Base-by-base conservation (phyloP, 2,888 invertebrate species). In the Creontiades dilutus region DNA sequence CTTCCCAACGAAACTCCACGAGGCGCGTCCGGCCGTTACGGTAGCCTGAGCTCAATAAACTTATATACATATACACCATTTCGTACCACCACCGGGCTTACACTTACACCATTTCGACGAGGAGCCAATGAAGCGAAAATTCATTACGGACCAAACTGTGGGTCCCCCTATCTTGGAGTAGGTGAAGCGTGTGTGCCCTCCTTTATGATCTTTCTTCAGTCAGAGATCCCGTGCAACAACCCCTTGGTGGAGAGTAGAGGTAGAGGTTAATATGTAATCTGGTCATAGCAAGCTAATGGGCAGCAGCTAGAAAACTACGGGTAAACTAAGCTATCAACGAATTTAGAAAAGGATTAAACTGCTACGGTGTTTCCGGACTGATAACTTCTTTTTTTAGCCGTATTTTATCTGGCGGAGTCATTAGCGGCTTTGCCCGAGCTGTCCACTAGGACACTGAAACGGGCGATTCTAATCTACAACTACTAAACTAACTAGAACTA, bases 51-150 rank as follows among this genome's bases (percentile, higher is more conserved):
- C 9, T 9, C 68, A 23, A 68, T 68, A 68, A 68, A 68, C 68
- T 23, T 12, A 68, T 68, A 23, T 12, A 68, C 23, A 68, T 68
- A 68, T 11, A 19, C 16, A 7, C 57, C n/a, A n/a, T n/a, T n/a
- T n/a, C n/a, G n/a, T n/a, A n/a, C n/a, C 61, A 9, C 61, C 52
- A 52, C 52, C 12, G 11, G 11, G 16, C 52, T 16, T 52, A 52
- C 52, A 12, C 11, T 14, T 52, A 52, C 52, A 57, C 57, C 14
- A 57, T n/a, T 23, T 23, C 9, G 68, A 23, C 19, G 11, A 19
- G 68, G 23, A 68, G 68, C 23, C 68, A 68, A 68, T 68, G 68
- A 68, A 68, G 68, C 27, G 23, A 23, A 68, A 11, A 68, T 68
- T 68, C 68, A 68, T 68, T 68, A 68, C 68, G 0, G 68, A 9